These are phyloP conservation scores for Folsomia manolachei DNA, from an alignment of 2,888 invertebrate genomes.

Conservation along the genomic window DNA sequence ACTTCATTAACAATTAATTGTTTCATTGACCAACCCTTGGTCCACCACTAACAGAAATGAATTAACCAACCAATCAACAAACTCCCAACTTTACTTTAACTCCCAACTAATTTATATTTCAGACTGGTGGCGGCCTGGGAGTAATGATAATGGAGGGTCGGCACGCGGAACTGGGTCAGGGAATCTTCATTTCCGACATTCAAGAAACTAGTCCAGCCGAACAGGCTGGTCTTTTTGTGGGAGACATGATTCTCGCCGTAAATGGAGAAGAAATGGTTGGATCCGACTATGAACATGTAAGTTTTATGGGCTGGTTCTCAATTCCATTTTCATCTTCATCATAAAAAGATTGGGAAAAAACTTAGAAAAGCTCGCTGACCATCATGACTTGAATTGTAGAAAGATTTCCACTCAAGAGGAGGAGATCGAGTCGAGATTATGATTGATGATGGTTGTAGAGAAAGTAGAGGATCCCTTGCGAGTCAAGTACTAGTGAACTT, in stretches of 20 bases:
- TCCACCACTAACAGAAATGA: no score
- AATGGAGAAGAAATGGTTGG: constrained; percentile 88
- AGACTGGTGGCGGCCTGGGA: constrained; percentile 75
- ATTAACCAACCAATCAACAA: background rate
- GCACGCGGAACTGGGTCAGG: constrained; percentile 85
- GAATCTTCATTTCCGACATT: constrained; percentile 89
- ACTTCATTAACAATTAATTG: no score
- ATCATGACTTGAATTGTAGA: no score
- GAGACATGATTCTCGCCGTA: constrained; percentile 94
- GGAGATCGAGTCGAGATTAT: no score
- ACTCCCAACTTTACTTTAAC: background rate
- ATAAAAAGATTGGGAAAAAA: no score
- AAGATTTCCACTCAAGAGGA: no score
- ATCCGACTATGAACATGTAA: constrained; percentile 80
- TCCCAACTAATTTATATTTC: background rate
- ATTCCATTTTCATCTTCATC: background rate
- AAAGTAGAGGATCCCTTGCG: no score
- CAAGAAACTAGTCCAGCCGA: constrained; percentile 86
- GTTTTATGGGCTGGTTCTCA: no score
- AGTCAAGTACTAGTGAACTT: no score
- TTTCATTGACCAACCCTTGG: no score
- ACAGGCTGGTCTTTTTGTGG: constrained; percentile 89
- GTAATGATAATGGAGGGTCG: constrained; percentile 95
- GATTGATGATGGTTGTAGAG: no score
- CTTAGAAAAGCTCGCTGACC: no score